Evolutionary conservation across 2,113 vertebrate species (phyloP), one percentile per base, ranked within the genome.

Genomic region (Laterallus jamaicensis): DNA sequence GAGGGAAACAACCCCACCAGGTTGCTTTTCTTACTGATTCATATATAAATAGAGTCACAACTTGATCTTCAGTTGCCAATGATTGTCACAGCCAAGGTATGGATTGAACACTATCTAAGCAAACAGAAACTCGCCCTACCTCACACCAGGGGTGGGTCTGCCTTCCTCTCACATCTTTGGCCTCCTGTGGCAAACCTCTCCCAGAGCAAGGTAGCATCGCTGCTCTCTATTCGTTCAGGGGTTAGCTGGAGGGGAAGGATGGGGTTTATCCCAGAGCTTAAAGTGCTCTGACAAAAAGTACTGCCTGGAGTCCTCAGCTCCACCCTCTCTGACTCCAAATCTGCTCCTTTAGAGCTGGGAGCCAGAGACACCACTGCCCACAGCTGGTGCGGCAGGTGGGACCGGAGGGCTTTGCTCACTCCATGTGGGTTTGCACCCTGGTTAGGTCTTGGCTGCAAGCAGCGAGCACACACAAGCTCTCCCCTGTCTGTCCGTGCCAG

Each of bases 51-150:
- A 98, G 96, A 95, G 93, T 96, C 97, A 97, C 98, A 98, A 97
- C 96, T 97, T 95, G 96, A 98, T 97, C 97, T 97, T 95, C 93
- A 97, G 95, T 97, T 98, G 97, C 97, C 97, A 97, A 96, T 98
- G 98, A 98, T 98, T 98, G 98, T 98, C 98, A 0, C 94, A 98
- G 98, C 98, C 98, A 98, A 97, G 79, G 79, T 89, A 96, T 92
- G 91, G 91, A 97, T 75, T 97, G 93, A 97, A 97, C 64, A 89
- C 91, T 96, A 97, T 79, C 96, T 97, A 98, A 55, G 91, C 94
- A 95, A 93, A 98, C 82, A 97, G 90, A 35, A 97, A 47, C 18
- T 47, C 47, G 47, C 47, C 19, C 47, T 47, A 7, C 47, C 9
- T 20, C 47, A 20, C 47, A 15, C 42, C 42, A 42, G 42, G 42